phyloP scores from a whole-genome alignment of 1,140 invertebrate species.

The Elymnias hypermnestra region DNA sequence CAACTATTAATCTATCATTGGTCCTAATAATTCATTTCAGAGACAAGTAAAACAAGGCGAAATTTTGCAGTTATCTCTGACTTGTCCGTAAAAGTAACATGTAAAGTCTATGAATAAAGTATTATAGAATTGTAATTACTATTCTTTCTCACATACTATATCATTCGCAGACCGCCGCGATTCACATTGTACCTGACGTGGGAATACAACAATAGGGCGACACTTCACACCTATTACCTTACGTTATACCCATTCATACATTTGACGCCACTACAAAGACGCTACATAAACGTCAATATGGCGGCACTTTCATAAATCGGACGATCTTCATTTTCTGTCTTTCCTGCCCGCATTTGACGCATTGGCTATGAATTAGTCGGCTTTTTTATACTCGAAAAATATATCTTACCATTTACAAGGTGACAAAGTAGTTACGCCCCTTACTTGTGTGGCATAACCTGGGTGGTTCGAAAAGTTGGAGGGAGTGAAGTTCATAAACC shows the following conservation, averaged over 20 bases:
- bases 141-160: slow-evolving; percentile 20
- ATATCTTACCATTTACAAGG: slow-evolving; percentile 42
- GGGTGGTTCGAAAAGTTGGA: slow-evolving; percentile 42
- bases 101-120: too few species aligned
- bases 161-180: slow-evolving; percentile 41
- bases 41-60: too few species aligned
- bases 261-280: slow-evolving; percentile 62
- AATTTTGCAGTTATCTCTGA: too few species aligned
- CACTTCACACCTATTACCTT: slow-evolving; percentile 72
- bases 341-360: slow-evolving; percentile 55
- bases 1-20: too few species aligned
- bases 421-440: slow-evolving; percentile 66
- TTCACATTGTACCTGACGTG: slow-evolving; percentile 47
- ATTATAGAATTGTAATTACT: too few species aligned
- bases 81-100: too few species aligned
- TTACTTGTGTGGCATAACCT: slow-evolving; percentile 61
- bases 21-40: too few species aligned
- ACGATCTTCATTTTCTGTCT: slow-evolving; percentile 66
- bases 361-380: slow-evolving; percentile 68
- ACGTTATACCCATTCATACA: slow-evolving; percentile 49
- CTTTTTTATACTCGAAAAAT: slow-evolving; percentile 38
- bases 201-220: slow-evolving; percentile 48
- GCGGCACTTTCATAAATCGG: slow-evolving; percentile 61
- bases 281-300: slow-evolving; percentile 64
- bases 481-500: background rate